Base-by-base conservation (phyloP, 2,797 vertebrate species). In the Arnoldichthys spilopterus region DNA sequence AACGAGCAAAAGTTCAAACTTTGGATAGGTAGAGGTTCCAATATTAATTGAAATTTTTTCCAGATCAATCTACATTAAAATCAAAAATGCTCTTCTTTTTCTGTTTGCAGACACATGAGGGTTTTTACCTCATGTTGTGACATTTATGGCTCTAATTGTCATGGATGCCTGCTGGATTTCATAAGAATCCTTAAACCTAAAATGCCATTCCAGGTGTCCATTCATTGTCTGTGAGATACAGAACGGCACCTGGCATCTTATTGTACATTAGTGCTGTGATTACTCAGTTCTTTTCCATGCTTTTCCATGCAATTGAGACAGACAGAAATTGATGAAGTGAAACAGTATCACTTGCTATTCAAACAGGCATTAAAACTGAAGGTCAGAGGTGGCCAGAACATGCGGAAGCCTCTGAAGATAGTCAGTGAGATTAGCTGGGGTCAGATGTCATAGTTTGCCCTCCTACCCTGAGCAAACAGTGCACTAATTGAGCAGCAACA, bases 361-460 rank as follows among this genome's bases (percentile, higher is more conserved):
- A 78, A 82, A 72, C 58, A 63, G 24, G 53, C 62, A 28, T 63
- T 76, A 75, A 49, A 79, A 67, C 59, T 24, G 47, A 56, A 66
- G 51, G 75, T 74, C 76, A 74, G 24, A 59, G 53, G 16, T 24
- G 71, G 45, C 22, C 63, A 72, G 56, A 79, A 54, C 6, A 51
- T 54, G 56, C 45, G 69, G 74, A 85, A 72, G 76, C 72, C 77
- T 67, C 64, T 70, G 43, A 58, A 86, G 83, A 87, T 81, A 28
- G 40, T 78, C 54, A 66, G 34, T 43, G 70, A 78, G 79, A 76
- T 88, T 71, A 54, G 61, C 2, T 30, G 71, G 56, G 79, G 78
- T 86, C 84, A 81, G 82, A 51, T 87, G 86, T 87, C 85, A 89
- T 63, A 86, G 89, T 90, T 90, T 91, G 80, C 72, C 76, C 49